These are phyloP conservation scores for Eurytoma adleriae DNA, from an alignment of 2,888 invertebrate species.

Conservation along the genomic window DNA sequence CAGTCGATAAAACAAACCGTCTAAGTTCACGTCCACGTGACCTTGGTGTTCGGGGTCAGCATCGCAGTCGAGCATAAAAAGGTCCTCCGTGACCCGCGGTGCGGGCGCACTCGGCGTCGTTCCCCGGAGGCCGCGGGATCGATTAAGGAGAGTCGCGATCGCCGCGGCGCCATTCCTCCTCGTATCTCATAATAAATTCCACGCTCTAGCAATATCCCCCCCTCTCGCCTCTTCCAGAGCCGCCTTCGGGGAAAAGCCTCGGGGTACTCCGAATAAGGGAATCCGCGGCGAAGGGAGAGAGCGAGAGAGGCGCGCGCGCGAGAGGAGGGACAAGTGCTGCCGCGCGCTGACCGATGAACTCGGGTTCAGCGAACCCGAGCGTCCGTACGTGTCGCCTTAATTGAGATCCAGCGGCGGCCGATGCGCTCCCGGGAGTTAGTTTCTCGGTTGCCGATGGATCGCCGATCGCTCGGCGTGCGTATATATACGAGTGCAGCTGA, in stretches of 20 bases:
- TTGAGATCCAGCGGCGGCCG: conserved; percentile 49
- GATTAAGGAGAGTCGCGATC: conserved; percentile 28
- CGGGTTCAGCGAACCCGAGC: conserved; percentile 63
- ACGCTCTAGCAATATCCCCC: background rate
- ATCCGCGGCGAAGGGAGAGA: conserved; percentile 59
- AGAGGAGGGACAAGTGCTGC: conserved; percentile 53
- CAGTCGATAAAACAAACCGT: too few relatives aligned
- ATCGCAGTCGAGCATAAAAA: too few relatives aligned
- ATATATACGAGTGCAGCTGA: too few relatives aligned
- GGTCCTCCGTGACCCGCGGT: background rate
- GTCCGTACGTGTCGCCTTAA: background rate
- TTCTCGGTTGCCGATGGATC: background rate
- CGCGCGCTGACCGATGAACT: conserved; percentile 71
- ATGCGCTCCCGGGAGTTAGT: background rate
- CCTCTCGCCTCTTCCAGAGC: background rate
- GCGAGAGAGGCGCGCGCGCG: conserved; percentile 68
- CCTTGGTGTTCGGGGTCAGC: too few relatives aligned
- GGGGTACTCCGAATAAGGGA: conserved; percentile 71
- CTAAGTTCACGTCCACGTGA: too few relatives aligned
- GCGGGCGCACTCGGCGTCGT: background rate
- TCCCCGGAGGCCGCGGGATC: background rate
- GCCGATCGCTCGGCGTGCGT: too few relatives aligned
- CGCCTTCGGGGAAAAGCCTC: conserved; percentile 46
- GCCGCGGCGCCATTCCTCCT: background rate
- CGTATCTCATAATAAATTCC: conserved; percentile 35